Base-by-base conservation (phyloP, 1,140 invertebrate species). In the Polypedilum vanderplanki region DNA sequence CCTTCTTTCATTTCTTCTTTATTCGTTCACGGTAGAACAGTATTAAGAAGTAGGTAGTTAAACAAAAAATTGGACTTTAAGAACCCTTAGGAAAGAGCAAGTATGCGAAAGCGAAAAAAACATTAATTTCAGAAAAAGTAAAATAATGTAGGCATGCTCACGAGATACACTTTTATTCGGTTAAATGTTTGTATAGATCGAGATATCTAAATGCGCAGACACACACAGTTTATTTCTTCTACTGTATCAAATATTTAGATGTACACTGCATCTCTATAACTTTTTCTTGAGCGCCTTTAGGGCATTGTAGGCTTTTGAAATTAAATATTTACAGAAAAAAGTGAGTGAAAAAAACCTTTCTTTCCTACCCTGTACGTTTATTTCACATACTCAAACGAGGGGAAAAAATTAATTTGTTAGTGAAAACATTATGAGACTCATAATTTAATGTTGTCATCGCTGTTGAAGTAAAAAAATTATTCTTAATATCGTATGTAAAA, bases 271-370 rank as follows among this genome's bases (percentile, higher is more conserved):
- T 33, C 24, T 33, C 24, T 5, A n/a, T n/a, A n/a, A n/a, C 24
- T 33, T 33, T 3, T 5, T 33, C 24, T 33, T 33, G 24, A 33
- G 24, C 24, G 24, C 24, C 46, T 57, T 57, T n/a, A 57, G 46
- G 46, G 10, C 46, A 57, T 12, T 57, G 46, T 57, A 57, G 46
- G 46, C n/a, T 57, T 57, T 57, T 57, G 12, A 57, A 57, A 57
- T 57, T 57, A 57, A 57, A 57, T 57, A 57, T 57, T 57, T 57
- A n/a, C 46, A 46, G 46, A 57, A 57, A n/a, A 57, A 46, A 46
- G 41, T 3, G 41, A 15, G 15, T 46, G 15, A 8, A 46, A 57
- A 15, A n/a, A n/a, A 57, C 46, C 46, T 57, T 57, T 57, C 12
- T 57, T 1, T 12, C n/a, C 41, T 46, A 8, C 46, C 4, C 46